These are phyloP conservation scores for Cirrhinus mrigala DNA, from an alignment of 2,797 vertebrate species.

Conservation along the genomic window DNA sequence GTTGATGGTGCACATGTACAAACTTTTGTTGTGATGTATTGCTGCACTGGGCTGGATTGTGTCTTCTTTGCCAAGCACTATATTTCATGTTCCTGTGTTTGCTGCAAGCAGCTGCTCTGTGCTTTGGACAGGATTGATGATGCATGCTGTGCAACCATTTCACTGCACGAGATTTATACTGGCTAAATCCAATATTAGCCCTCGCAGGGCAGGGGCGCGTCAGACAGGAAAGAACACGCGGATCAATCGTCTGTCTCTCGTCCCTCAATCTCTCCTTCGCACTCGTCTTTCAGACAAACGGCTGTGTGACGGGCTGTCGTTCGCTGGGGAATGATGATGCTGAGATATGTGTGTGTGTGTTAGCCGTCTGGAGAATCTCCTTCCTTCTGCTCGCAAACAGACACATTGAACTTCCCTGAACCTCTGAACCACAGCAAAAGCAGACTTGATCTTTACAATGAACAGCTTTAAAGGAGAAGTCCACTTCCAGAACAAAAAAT, in stretches of 20 bases:
- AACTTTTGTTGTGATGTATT: background rate
- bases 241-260: constrained; percentile 62
- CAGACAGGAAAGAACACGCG: constrained; percentile 51
- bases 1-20: background rate
- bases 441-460: background rate
- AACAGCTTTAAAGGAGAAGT: background rate
- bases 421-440: background rate
- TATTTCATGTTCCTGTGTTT: constrained; percentile 12
- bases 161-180: constrained; percentile 36
- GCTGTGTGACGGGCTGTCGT: constrained; percentile 57
- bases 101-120: constrained; percentile 44
- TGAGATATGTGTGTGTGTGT: constrained; percentile 27
- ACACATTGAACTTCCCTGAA: background rate
- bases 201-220: constrained; percentile 4
- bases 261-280: constrained; percentile 55
- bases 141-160: constrained; percentile 3
- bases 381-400: background rate
- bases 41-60: background rate
- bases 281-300: constrained; percentile 59
- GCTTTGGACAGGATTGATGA: constrained; percentile 40
- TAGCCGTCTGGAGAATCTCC: background rate
- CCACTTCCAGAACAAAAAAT: too few relatives aligned
- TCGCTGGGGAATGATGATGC: background rate
- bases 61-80: background rate
- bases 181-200: constrained; percentile 41